Conservation (phyloP, 2,888 invertebrate genomes). For the Bombyx huttoni region DNA sequence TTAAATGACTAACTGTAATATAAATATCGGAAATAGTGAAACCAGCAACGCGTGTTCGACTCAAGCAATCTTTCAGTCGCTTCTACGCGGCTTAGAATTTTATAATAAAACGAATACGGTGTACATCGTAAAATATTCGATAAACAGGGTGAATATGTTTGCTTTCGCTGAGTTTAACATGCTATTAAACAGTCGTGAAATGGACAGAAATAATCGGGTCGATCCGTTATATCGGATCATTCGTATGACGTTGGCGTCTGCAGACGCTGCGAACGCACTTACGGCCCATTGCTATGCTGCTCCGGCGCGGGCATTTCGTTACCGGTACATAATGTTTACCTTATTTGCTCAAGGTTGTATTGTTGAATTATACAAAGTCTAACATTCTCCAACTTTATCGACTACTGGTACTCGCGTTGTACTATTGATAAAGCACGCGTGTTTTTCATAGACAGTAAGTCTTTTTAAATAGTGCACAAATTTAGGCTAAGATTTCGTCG, state of each 20-base stretch:
- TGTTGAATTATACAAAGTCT: conserved; percentile 19
- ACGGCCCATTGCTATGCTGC: conserved; percentile 51
- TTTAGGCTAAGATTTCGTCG: too few species aligned
- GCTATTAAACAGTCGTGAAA: conserved; percentile 72
- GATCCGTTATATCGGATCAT: conserved; percentile 68
- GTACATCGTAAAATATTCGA: conserved; percentile 69
- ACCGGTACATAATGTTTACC: conserved; percentile 41
- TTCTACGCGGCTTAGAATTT: conserved; percentile 62
- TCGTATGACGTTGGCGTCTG: conserved; percentile 61
- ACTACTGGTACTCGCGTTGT: neutral
- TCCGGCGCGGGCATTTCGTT: conserved; percentile 35
- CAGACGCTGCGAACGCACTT: conserved; percentile 30
- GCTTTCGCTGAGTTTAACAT: conserved; percentile 69
- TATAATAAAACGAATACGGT: conserved; percentile 54
- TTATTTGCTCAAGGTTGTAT: conserved; percentile 29
- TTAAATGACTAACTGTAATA: conserved; percentile 68
- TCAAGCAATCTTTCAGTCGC: conserved; percentile 63
- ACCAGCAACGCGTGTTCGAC: conserved; percentile 44
- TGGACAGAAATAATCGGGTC: conserved; percentile 71
- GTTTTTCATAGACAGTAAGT: neutral
- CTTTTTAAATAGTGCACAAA: too few species aligned
- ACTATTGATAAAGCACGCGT: neutral
- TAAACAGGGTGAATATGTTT: conserved; percentile 69
- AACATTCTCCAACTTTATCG: neutral
- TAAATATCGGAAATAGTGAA: conserved; percentile 64